phyloP scores from a whole-genome alignment of 2,888 invertebrate genomes.

The Euplexia lucipara region DNA sequence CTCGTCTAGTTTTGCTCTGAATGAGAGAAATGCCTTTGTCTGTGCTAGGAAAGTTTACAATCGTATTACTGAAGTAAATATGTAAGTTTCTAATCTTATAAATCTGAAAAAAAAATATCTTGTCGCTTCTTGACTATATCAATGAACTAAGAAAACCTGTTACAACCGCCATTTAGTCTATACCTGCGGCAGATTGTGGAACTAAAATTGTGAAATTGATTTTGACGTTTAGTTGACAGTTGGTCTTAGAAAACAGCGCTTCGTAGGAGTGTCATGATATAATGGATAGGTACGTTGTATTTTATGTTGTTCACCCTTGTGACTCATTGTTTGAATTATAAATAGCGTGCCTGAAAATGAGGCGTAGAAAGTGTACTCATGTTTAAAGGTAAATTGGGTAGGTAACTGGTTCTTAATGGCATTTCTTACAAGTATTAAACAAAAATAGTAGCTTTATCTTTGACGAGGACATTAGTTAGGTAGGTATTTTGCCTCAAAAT shows the following conservation, averaged over 20 bases:
- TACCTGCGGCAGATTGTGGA: too few relatives aligned
- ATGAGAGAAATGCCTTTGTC: too few relatives aligned
- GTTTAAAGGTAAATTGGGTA: neutral
- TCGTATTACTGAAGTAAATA: neutral
- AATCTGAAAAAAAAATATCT: conserved; percentile 28
- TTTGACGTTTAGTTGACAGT: too few relatives aligned
- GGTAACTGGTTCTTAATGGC: too few relatives aligned
- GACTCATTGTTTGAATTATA: neutral
- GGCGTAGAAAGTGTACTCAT: neutral
- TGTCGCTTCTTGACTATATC: neutral
- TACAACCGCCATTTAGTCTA: neutral
- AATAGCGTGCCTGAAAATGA: conserved; percentile 4
- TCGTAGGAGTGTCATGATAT: neutral
- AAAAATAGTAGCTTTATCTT: too few relatives aligned
- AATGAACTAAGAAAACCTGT: neutral
- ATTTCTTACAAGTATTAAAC: neutral
- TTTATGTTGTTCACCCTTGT: neutral
- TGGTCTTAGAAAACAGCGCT: neutral
- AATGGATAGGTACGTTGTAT: too few relatives aligned
- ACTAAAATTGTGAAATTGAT: neutral
- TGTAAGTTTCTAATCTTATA: conserved; percentile 29
- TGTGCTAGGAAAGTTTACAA: neutral
- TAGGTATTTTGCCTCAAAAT: neutral
- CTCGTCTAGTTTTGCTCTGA: too few relatives aligned
- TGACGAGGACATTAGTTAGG: too few relatives aligned